phyloP scores from a whole-genome alignment of 1,140 invertebrate species.

The Drosophila sechellia region DNA sequence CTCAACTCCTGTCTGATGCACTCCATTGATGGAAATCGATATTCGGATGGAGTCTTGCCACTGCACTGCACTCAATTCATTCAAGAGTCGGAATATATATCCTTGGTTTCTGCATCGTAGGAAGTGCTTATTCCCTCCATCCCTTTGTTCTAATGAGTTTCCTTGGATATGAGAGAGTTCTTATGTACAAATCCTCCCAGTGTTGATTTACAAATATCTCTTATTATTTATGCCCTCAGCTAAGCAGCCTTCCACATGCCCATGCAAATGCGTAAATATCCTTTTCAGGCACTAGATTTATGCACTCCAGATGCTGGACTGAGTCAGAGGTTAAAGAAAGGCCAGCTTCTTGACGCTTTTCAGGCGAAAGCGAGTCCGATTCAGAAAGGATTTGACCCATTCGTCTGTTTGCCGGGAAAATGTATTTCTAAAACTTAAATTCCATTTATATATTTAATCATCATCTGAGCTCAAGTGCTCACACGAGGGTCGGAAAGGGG shows the following conservation, averaged over 20 bases:
- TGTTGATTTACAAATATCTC: conserved; percentile 39
- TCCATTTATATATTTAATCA: conserved; percentile 74
- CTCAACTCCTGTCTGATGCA: conserved; percentile 14
- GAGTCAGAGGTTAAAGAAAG: conserved; percentile 22
- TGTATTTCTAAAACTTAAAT: conserved; percentile 72
- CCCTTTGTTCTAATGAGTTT: conserved; percentile 28
- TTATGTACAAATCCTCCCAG: not conserved
- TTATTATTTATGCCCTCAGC: conserved; percentile 34
- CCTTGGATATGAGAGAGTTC: not conserved
- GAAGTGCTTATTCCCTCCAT: not conserved
- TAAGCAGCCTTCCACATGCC: conserved; percentile 8
- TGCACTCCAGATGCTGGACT: conserved; percentile 29
- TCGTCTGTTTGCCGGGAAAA: conserved; percentile 47
- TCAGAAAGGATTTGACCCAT: conserved; percentile 69
- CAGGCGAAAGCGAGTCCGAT: conserved; percentile 31
- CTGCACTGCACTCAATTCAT: conserved; percentile 36
- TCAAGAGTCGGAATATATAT: not conserved
- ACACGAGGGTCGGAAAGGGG: conserved; percentile 34
- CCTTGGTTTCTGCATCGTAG: not conserved
- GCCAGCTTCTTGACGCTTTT: conserved; percentile 10
- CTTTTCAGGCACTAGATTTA: conserved; percentile 37
- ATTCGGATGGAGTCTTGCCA: conserved; percentile 29
- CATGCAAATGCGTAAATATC: conserved; percentile 9
- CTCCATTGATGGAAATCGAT: conserved; percentile 55
- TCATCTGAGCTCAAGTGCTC: conserved; percentile 68